Conservation (phyloP, 2,113 vertebrate species). For the Bothrops jararaca region DNA sequence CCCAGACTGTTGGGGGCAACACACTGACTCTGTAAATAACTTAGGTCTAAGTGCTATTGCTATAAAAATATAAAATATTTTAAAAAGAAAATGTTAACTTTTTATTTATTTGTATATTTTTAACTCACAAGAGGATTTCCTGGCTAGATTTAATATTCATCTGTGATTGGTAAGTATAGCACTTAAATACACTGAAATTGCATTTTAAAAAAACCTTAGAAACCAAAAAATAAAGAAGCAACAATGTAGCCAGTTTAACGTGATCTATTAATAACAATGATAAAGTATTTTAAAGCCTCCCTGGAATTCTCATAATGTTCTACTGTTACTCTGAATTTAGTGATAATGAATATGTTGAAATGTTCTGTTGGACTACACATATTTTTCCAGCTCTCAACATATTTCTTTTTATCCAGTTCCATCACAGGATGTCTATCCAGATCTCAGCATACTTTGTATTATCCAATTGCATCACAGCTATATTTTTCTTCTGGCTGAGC, state of each 20-base stretch:
- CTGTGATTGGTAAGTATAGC: not conserved
- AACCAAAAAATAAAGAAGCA: not conserved
- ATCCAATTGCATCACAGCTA: not conserved
- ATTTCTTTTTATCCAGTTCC: not conserved
- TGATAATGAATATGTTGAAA: not conserved
- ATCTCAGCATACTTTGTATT: not conserved
- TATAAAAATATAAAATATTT: not conserved
- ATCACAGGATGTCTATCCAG: not conserved
- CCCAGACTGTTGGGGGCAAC: not conserved
- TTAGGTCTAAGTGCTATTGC: not conserved
- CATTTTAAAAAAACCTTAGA: not conserved
- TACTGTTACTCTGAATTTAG: not conserved
- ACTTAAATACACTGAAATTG: not conserved
- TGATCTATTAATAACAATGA: not conserved
- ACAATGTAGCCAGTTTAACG: not conserved
- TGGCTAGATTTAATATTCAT: not conserved
- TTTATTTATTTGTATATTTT: not conserved
- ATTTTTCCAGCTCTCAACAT: not conserved
- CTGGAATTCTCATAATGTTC: not conserved
- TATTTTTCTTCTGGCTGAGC: slow-evolving; percentile 10
- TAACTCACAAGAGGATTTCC: not conserved
- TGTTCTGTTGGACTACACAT: not conserved
- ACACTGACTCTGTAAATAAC: not conserved
- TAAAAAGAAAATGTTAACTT: not conserved
- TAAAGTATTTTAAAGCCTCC: not conserved